These are phyloP conservation scores for Phoeniculus purpureus DNA, from an alignment of 2,797 vertebrate genomes.

Conservation along the genomic window DNA sequence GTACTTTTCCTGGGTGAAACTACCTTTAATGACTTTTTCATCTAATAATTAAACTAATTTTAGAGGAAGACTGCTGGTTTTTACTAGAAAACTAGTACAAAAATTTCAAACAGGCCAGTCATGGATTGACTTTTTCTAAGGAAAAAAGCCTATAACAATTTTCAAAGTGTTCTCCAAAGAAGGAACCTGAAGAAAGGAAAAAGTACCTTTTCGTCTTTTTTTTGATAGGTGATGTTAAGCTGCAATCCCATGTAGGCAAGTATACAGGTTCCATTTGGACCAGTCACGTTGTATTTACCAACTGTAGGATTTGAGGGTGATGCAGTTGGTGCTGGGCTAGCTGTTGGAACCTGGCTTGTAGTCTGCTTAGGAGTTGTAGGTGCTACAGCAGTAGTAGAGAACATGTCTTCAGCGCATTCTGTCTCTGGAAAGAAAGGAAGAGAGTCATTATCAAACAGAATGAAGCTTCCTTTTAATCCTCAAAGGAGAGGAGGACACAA, in stretches of 20 bases:
- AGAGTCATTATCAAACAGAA: neutral
- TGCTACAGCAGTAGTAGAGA: slow-evolving; percentile 55
- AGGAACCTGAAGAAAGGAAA: neutral
- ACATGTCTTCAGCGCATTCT: slow-evolving; percentile 81
- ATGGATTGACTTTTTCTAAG: neutral
- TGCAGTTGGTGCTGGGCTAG: slow-evolving; percentile 64
- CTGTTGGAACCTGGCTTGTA: slow-evolving; percentile 48
- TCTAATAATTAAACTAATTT: no score
- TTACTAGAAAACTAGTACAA: neutral
- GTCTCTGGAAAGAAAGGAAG: slow-evolving; percentile 78
- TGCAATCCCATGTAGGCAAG: slow-evolving; percentile 88
- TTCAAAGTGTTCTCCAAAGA: neutral
- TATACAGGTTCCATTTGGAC: slow-evolving; percentile 78
- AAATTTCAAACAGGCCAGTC: neutral
- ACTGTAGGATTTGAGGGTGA: slow-evolving; percentile 71
- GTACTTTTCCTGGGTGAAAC: neutral
- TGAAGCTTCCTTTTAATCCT: neutral
- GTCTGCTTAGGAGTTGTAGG: slow-evolving; percentile 61
- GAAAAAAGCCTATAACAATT: neutral
- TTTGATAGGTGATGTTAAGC: slow-evolving; percentile 85
- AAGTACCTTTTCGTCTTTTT: slow-evolving; percentile 70
- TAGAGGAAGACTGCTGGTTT: no score
- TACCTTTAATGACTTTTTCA: neutral
- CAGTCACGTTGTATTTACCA: slow-evolving; percentile 81
- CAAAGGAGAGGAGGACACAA: neutral